Conservation (phyloP, 2,888 invertebrate genomes). For the Petrolisthes cinctipes region DNA sequence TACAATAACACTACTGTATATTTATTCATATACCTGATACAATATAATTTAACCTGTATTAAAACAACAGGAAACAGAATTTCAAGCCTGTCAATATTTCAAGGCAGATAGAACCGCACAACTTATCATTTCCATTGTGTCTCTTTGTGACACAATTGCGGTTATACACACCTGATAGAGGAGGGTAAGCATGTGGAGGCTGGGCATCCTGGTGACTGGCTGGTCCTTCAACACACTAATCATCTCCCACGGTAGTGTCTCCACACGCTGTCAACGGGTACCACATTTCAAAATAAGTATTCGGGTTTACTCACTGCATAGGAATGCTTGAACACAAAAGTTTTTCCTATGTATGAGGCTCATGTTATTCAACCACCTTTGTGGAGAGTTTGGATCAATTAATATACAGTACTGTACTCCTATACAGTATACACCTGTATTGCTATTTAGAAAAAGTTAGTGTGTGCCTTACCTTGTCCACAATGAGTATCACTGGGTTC, state of each 20-base stretch:
- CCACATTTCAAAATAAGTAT: too few relatives aligned
- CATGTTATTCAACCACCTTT: neutral
- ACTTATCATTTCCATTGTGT: neutral
- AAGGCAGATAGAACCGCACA: neutral
- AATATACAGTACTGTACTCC: neutral
- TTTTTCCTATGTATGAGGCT: neutral
- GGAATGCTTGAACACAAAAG: neutral
- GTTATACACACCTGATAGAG: conserved; percentile 64
- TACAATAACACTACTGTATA: too few relatives aligned
- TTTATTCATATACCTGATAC: too few relatives aligned
- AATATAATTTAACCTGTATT: too few relatives aligned
- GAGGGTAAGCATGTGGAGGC: conserved; percentile 71
- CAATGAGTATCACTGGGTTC: conserved; percentile 67
- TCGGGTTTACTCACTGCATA: neutral
- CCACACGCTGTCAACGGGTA: conserved; percentile 75
- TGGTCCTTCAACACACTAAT: conserved; percentile 77
- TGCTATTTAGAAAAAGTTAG: too few relatives aligned
- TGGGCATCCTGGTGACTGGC: conserved; percentile 82
- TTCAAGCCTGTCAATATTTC: too few relatives aligned
- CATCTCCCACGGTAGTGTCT: conserved; percentile 85
- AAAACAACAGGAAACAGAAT: too few relatives aligned
- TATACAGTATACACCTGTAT: neutral
- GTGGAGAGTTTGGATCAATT: neutral
- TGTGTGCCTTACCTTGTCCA: conserved; percentile 65
- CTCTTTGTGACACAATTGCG: neutral